These are phyloP conservation scores for Platycheirus albimanus DNA, from an alignment of 2,888 invertebrate genomes.

Conservation along the genomic window DNA sequence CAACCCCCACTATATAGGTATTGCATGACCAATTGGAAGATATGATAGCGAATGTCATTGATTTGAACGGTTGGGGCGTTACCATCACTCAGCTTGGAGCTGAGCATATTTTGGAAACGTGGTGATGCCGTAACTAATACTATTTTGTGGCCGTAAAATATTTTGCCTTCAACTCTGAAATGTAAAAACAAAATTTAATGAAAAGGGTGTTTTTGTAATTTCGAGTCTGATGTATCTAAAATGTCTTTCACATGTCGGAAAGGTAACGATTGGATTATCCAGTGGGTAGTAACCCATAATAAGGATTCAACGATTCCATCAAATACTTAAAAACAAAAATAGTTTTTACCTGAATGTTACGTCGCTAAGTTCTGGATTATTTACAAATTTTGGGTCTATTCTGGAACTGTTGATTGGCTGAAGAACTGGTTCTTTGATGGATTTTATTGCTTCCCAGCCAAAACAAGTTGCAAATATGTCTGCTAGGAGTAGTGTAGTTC, in stretches of 20 bases:
- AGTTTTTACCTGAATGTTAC: slow-evolving; percentile 89
- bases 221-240: too few relatives aligned
- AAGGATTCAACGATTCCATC: too few relatives aligned
- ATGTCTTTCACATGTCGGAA: too few relatives aligned
- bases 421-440: slow-evolving; percentile 87
- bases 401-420: slow-evolving; percentile 88
- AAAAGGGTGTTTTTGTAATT: too few relatives aligned
- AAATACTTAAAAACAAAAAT: too few relatives aligned
- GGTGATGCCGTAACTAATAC: slow-evolving; percentile 95
- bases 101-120: slow-evolving; percentile 92
- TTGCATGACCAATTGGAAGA: slow-evolving; percentile 95
- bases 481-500: slow-evolving; percentile 92
- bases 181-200: not conserved
- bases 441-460: slow-evolving; percentile 92
- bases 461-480: slow-evolving; percentile 95
- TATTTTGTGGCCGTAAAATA: slow-evolving; percentile 97
- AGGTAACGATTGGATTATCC: too few relatives aligned
- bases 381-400: slow-evolving; percentile 96
- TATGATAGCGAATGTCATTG: slow-evolving; percentile 95
- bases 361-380: slow-evolving; percentile 95
- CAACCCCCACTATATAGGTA: slow-evolving; percentile 96
- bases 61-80: slow-evolving; percentile 94
- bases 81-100: slow-evolving; percentile 88
- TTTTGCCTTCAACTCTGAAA: slow-evolving; percentile 91
- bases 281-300: too few relatives aligned